phyloP scores from a whole-genome alignment of 2,888 invertebrate species.

The Strigamia transsilvanica region DNA sequence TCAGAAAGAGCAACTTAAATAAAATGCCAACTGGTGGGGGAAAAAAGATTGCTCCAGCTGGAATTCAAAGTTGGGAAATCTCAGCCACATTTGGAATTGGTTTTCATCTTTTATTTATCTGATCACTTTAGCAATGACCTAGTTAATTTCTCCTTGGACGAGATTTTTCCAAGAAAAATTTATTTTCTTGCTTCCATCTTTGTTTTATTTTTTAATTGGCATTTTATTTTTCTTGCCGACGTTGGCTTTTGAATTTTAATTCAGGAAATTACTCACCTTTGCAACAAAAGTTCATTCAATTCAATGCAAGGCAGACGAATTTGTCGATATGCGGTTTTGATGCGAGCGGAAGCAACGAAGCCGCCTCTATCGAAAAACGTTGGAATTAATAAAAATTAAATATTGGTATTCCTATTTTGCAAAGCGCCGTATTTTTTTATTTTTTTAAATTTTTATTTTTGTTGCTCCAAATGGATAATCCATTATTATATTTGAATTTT shows the following conservation, averaged over 20 bases:
- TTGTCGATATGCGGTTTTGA: neutral
- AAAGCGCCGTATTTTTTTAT: neutral
- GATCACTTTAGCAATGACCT: slow-evolving; percentile 3
- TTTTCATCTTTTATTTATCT: neutral
- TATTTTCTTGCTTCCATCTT: neutral
- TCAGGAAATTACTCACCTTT: neutral
- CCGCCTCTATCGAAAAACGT: neutral
- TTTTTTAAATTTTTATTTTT: neutral
- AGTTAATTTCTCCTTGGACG: neutral
- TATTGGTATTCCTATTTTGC: neutral
- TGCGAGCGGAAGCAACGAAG: neutral
- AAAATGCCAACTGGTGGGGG: neutral
- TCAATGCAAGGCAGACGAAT: neutral
- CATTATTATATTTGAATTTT: no score
- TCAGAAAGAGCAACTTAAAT: neutral
- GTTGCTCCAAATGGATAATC: no score
- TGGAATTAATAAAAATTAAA: neutral
- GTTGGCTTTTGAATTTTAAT: neutral
- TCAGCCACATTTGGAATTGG: no score
- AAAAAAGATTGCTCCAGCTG: neutral
- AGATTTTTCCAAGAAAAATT: neutral
- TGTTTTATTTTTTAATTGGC: neutral
- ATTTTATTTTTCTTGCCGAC: no score
- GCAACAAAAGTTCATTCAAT: slow-evolving; percentile 13
- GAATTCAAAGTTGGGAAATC: neutral